These are phyloP conservation scores for Dryoscopus gambensis DNA, from an alignment of 2,113 vertebrate species.

Conservation along the genomic window DNA sequence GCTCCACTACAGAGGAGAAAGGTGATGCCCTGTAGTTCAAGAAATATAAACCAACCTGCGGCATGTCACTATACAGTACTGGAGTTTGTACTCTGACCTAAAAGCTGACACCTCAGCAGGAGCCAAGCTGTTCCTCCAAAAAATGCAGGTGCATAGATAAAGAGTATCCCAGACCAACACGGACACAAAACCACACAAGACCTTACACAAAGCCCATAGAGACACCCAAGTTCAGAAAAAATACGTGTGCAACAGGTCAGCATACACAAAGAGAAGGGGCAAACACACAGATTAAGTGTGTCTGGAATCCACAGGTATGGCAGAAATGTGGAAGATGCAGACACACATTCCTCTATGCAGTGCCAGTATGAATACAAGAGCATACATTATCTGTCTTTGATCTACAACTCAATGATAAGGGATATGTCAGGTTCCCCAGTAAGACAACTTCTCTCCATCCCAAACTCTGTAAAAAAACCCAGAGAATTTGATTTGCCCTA, in stretches of 20 bases:
- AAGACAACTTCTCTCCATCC: background rate
- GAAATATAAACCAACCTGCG: background rate
- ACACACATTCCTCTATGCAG: background rate
- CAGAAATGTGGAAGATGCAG: background rate
- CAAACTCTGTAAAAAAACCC: background rate
- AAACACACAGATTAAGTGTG: background rate
- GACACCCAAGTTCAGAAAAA: background rate
- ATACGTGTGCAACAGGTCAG: background rate
- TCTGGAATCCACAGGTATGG: background rate
- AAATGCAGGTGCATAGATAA: background rate
- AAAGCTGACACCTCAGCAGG: background rate
- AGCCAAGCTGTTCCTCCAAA: background rate
- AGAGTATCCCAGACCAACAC: background rate
- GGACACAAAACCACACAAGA: background rate
- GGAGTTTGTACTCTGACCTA: background rate
- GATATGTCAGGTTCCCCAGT: background rate
- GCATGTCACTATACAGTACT: background rate
- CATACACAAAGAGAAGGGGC: background rate
- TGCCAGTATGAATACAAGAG: background rate
- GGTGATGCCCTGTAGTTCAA: background rate
- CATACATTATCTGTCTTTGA: background rate
- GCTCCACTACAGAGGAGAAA: background rate
- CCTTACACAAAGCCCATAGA: background rate
- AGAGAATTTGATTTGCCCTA: background rate
- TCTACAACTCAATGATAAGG: background rate